These are phyloP conservation scores for Drosophila funebris DNA, from an alignment of 1,140 invertebrate species.

Conservation along the genomic window DNA sequence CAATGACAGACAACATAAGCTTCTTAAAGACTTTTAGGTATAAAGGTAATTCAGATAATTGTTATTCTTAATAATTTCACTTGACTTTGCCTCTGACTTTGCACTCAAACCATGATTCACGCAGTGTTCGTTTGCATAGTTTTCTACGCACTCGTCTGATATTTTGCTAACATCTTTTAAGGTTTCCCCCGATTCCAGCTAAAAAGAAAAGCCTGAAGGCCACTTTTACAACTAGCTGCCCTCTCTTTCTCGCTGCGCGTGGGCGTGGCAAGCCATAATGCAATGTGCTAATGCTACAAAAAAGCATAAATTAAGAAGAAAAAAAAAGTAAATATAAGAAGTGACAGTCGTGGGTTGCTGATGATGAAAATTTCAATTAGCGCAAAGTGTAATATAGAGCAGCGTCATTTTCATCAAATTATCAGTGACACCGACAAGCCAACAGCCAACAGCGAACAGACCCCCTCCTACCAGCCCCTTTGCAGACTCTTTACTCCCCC, in stretches of 20 bases:
- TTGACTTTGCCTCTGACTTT: no score
- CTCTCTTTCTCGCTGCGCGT: not conserved
- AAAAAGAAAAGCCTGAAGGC: no score
- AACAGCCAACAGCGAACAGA: conserved; percentile 13
- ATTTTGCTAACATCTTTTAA: no score
- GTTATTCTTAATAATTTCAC: no score
- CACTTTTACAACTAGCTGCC: not conserved
- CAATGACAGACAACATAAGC: no score
- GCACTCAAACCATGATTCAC: no score
- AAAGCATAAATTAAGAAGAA: not conserved
- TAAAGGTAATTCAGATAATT: no score
- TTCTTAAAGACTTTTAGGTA: no score
- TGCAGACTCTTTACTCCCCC: not conserved
- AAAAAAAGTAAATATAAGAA: not conserved
- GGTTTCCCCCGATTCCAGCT: no score
- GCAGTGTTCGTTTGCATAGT: no score
- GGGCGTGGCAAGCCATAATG: no score
- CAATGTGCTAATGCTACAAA: conserved; percentile 14
- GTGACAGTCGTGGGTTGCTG: conserved; percentile 13
- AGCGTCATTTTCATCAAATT: conserved; percentile 79
- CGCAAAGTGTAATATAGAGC: conserved; percentile 73
- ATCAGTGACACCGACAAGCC: conserved; percentile 67
- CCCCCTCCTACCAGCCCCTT: not conserved
- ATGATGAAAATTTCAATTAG: conserved; percentile 77
- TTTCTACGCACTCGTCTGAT: no score